phyloP scores from a whole-genome alignment of 2,797 vertebrate species.

The Manis javanica region DNA sequence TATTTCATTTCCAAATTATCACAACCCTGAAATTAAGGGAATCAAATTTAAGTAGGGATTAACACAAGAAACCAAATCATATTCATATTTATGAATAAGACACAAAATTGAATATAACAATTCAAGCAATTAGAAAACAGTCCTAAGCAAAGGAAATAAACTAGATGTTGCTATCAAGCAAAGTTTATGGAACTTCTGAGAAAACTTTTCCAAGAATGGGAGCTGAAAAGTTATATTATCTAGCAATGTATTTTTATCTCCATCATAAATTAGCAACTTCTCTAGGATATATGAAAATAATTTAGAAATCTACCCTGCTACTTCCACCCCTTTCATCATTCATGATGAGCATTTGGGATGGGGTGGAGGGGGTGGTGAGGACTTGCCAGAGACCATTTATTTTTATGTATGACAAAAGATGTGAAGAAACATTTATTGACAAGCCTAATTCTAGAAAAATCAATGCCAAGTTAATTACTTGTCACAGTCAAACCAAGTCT shows the following conservation, averaged over 20 bases:
- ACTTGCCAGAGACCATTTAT: neutral
- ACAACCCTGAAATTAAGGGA: slow-evolving; percentile 2
- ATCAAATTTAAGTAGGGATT: neutral
- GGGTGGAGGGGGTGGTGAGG: no score
- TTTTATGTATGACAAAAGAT: neutral
- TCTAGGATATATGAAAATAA: neutral
- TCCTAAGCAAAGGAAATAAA: neutral
- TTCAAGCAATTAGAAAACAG: neutral
- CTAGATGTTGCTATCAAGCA: neutral
- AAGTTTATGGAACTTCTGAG: neutral
- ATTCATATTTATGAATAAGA: neutral
- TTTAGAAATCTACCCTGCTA: neutral
- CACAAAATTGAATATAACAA: neutral
- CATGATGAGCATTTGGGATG: neutral
- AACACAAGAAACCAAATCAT: neutral
- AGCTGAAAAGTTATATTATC: neutral
- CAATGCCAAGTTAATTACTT: neutral
- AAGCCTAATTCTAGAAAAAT: neutral
- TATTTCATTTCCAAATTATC: neutral
- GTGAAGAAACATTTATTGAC: neutral
- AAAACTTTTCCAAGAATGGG: neutral
- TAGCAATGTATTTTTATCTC: neutral
- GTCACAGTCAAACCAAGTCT: neutral
- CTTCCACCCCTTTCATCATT: neutral
- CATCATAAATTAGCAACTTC: neutral